Conservation (phyloP, 2,113 vertebrate species). For the Sapayoa aenigma region DNA sequence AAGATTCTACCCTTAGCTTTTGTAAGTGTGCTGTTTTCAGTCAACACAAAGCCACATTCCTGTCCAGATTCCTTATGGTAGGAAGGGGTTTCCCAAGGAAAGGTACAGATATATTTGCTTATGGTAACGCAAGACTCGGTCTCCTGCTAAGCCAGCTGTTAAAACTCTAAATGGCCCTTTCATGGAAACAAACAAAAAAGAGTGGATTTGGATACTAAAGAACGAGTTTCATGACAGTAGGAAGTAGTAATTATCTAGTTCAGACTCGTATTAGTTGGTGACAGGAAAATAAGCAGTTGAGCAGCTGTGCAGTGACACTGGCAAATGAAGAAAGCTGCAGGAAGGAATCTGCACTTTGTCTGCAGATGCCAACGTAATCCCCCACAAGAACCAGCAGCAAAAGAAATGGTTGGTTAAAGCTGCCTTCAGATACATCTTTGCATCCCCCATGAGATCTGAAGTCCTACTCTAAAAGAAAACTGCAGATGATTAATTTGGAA, state of each 20-base stretch:
- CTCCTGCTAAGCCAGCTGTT: not conserved
- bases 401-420: not conserved
- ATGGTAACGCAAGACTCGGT: not conserved
- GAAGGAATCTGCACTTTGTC: not conserved
- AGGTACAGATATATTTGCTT: not conserved
- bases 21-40: not conserved
- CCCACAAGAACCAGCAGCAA: not conserved
- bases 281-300: conserved; percentile 46
- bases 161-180: conserved; percentile 1
- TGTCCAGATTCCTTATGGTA: fast-evolving
- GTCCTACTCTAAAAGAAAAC: not conserved
- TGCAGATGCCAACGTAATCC: not conserved
- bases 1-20: not conserved
- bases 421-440: not conserved
- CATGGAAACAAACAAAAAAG: not conserved
- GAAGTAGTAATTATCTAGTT: conserved; percentile 30
- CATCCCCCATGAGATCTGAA: not conserved
- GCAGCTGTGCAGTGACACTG: conserved; percentile 11
- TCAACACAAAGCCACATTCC: not conserved
- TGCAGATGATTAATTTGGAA: not conserved
- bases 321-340: conserved; percentile 14
- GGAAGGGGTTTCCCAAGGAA: not conserved
- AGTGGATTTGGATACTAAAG: not conserved
- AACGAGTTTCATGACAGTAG: conserved; percentile 1
- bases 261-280: not conserved